Evolutionary conservation across 2,797 vertebrate genomes (phyloP).

Genomic region (Alauda arvensis): DNA sequence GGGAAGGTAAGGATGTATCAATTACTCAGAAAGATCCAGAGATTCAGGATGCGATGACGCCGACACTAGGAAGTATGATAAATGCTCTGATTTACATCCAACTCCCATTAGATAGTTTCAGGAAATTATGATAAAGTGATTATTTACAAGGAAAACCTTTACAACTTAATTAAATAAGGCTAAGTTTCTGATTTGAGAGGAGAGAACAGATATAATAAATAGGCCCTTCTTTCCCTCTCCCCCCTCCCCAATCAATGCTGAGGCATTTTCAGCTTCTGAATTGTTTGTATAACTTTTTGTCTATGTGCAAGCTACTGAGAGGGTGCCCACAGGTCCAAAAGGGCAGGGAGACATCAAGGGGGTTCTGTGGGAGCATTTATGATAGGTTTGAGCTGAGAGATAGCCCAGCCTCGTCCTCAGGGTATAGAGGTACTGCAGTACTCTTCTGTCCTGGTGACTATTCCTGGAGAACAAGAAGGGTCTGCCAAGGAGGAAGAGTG

Average conservation of each 20-base stretch:
- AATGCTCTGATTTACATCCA: slow-evolving; percentile 54
- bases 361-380: neutral
- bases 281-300: neutral
- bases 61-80: slow-evolving; percentile 38
- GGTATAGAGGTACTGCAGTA: rapidly evolving
- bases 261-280: neutral
- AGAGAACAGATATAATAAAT: neutral
- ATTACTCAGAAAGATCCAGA: slow-evolving; percentile 55
- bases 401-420: neutral
- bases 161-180: slow-evolving; percentile 48
- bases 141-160: slow-evolving; percentile 55
- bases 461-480: neutral
- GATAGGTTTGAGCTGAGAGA: neutral
- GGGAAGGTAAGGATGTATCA: neutral
- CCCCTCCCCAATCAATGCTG: rapidly evolving
- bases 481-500: rapidly evolving
- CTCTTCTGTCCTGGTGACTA: neutral
- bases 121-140: slow-evolving; percentile 65
- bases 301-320: rapidly evolving
- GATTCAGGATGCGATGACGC: slow-evolving; percentile 12
- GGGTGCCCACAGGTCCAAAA: neutral
- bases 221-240: neutral
- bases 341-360: neutral
- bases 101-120: slow-evolving; percentile 50
- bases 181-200: slow-evolving; percentile 3